Evolutionary conservation across 1,140 invertebrate species (phyloP).

Genomic region (Leptestheria dahalacensis): DNA sequence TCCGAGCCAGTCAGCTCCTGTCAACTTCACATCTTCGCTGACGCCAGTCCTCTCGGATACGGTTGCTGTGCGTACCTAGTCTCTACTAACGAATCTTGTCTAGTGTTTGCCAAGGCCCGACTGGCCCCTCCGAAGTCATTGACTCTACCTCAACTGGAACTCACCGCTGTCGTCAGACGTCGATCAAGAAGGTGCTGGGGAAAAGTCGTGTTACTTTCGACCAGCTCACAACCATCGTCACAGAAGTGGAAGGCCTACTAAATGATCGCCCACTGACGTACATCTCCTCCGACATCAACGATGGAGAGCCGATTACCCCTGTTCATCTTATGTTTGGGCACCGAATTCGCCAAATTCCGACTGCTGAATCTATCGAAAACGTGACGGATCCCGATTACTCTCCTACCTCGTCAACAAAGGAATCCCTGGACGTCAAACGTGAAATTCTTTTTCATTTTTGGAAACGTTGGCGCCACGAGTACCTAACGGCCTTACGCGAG

Average conservation of each 20-base stretch:
- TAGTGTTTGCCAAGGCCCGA: slow-evolving; percentile 1
- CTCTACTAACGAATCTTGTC: neutral
- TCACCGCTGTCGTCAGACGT: slow-evolving; percentile 7
- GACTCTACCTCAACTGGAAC: slow-evolving; percentile 5
- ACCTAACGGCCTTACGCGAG: slow-evolving; percentile 9
- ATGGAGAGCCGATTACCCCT: neutral
- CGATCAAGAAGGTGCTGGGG: neutral
- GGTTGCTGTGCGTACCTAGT: neutral
- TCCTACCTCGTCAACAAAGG: neutral
- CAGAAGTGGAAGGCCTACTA: neutral
- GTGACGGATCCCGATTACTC: neutral
- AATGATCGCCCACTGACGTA: slow-evolving; percentile 9
- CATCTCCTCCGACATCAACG: neutral
- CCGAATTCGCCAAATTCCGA: slow-evolving; percentile 7
- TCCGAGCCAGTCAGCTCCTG: neutral
- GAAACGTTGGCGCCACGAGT: slow-evolving; percentile 17
- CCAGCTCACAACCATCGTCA: neutral
- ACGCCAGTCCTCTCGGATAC: slow-evolving; percentile 7
- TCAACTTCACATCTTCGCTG: slow-evolving; percentile 9
- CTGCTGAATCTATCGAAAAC: neutral
- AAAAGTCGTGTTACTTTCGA: neutral
- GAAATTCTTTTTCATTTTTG: slow-evolving; percentile 8
- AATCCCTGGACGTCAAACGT: neutral
- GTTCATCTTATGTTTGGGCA: neutral
- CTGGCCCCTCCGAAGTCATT: slow-evolving; percentile 1